These are phyloP conservation scores for Dicrurus megarhynchus DNA, from an alignment of 2,113 vertebrate genomes.

Conservation along the genomic window DNA sequence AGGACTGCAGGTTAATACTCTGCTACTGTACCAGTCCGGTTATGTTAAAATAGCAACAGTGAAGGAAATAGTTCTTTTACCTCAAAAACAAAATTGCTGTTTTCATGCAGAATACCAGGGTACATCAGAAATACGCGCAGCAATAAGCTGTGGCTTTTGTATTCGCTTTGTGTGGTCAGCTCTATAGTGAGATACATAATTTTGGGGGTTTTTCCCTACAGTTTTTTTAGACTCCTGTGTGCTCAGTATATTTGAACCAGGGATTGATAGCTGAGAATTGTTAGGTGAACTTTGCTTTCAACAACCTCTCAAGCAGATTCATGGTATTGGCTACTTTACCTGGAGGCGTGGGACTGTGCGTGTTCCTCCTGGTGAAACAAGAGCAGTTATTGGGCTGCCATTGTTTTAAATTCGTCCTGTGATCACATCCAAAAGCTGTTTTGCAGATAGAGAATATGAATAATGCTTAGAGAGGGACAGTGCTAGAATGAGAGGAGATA, in stretches of 20 bases:
- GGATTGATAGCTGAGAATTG: background rate
- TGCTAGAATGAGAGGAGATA: background rate
- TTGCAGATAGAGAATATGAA: background rate
- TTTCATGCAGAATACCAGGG: background rate
- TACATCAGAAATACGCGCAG: background rate
- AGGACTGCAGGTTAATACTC: background rate
- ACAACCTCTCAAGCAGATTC: fast-evolving
- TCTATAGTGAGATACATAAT: background rate
- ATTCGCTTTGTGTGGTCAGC: background rate
- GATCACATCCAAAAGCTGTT: background rate
- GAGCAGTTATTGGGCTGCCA: background rate
- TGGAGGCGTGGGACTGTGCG: background rate
- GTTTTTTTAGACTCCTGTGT: background rate
- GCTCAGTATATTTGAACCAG: background rate
- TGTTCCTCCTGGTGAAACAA: background rate
- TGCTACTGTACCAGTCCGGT: background rate
- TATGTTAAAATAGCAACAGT: background rate
- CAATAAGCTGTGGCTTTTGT: background rate
- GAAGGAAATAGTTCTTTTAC: background rate
- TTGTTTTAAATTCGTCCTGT: background rate
- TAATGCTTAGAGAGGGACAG: background rate
- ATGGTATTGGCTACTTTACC: background rate
- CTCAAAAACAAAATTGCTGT: background rate
- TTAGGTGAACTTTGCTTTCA: background rate
- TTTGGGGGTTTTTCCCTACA: fast-evolving